These are phyloP conservation scores for Olivierus martensii DNA, from an alignment of 1,140 invertebrate species.

Conservation along the genomic window DNA sequence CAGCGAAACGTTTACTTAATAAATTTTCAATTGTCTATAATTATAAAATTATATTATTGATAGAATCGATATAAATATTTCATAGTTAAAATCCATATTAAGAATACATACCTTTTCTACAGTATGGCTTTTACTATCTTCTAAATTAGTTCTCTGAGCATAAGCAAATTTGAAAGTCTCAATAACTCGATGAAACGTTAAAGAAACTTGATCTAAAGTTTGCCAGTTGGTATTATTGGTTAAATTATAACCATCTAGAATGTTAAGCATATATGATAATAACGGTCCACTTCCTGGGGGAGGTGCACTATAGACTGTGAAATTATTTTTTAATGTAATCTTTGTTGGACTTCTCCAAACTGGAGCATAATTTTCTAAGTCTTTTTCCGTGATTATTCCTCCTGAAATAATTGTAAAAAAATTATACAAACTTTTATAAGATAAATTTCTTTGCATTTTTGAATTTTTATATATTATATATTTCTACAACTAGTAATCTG, in stretches of 20 bases:
- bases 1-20: conserved; percentile 3
- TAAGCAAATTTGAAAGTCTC: conserved; percentile 42
- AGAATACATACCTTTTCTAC: too few species aligned
- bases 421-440: too few species aligned
- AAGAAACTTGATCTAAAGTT: too few species aligned
- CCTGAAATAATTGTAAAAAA: too few species aligned
- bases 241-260: conserved; percentile 50
- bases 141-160: conserved; percentile 32
- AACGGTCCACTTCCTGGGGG: conserved; percentile 61
- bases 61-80: too few species aligned
- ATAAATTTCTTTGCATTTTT: too few species aligned
- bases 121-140: conserved; percentile 25
- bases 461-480: too few species aligned
- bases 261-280: conserved; percentile 63
- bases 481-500: too few species aligned
- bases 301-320: conserved; percentile 5
- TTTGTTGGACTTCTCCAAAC: not conserved
- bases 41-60: not conserved
- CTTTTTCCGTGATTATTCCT: conserved; percentile 26
- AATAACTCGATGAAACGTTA: conserved; percentile 28
- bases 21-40: conserved; percentile 8
- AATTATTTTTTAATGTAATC: not conserved
- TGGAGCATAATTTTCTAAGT: conserved; percentile 22
- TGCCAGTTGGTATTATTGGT: too few species aligned
- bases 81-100: too few species aligned